phyloP scores from a whole-genome alignment of 2,888 invertebrate genomes.

The Gnatocerus cornutus region DNA sequence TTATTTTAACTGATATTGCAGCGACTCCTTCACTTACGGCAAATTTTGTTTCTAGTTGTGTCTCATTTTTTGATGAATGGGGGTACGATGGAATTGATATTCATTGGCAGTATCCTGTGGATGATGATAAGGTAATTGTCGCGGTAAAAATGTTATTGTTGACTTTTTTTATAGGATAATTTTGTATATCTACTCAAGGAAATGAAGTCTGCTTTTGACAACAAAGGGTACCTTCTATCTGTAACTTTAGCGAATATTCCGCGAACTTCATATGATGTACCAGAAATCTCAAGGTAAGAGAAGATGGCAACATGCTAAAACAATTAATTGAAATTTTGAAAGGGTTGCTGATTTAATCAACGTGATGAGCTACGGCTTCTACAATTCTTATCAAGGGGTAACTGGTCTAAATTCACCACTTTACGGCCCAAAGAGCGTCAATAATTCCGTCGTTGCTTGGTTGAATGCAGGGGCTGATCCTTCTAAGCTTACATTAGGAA shows the following conservation, averaged over 20 bases:
- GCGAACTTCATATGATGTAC: slow-evolving; percentile 59
- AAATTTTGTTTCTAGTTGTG: slow-evolving; percentile 39
- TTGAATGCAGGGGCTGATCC: slow-evolving; percentile 68
- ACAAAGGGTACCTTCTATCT: slow-evolving; percentile 57
- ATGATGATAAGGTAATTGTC: slow-evolving; percentile 23
- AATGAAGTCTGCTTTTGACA: slow-evolving; percentile 55
- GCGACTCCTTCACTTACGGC: slow-evolving; percentile 65
- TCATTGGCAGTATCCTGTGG: slow-evolving; percentile 43
- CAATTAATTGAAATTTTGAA: slow-evolving; percentile 20
- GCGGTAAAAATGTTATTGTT: not conserved
- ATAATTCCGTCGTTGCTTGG: slow-evolving; percentile 48
- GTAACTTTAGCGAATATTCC: slow-evolving; percentile 61
- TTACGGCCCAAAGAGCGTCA: slow-evolving; percentile 68
- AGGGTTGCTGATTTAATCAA: slow-evolving; percentile 70
- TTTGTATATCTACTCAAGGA: slow-evolving; percentile 58
- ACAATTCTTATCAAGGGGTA: slow-evolving; percentile 78
- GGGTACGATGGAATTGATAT: slow-evolving; percentile 44
- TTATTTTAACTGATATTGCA: slow-evolving; percentile 56
- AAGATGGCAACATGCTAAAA: slow-evolving; percentile 53
- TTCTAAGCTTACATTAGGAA: slow-evolving; percentile 79
- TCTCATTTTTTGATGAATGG: slow-evolving; percentile 19
- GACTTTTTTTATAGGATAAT: slow-evolving; percentile 46
- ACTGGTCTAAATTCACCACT: slow-evolving; percentile 81
- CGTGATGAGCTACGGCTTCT: slow-evolving; percentile 73
- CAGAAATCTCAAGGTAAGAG: slow-evolving; percentile 61